These are phyloP conservation scores for Cuculus canorus DNA, from an alignment of 2,797 vertebrate species.

Conservation along the genomic window DNA sequence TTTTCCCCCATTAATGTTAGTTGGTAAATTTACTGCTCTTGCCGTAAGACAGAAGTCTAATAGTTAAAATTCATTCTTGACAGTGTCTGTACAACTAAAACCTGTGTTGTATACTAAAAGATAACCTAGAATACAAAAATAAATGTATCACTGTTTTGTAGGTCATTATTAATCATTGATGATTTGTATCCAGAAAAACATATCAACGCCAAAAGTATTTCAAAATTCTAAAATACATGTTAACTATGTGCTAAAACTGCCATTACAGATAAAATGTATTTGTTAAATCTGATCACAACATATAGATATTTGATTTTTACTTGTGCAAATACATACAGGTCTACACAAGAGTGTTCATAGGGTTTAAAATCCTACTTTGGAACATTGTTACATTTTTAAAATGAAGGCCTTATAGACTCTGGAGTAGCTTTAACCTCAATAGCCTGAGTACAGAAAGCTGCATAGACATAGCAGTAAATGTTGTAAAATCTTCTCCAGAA, in stretches of 20 bases:
- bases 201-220: background rate
- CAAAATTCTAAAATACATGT: background rate
- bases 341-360: no score
- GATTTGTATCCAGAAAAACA: background rate
- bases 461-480: background rate
- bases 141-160: background rate
- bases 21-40: background rate
- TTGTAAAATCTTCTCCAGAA: background rate
- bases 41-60: background rate
- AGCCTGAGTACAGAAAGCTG: no score
- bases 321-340: rapidly evolving
- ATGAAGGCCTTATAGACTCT: background rate
- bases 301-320: background rate
- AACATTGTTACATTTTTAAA: background rate
- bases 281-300: background rate
- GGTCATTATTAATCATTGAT: background rate
- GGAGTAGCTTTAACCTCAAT: background rate
- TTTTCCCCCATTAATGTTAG: background rate
- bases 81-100: background rate
- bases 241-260: background rate
- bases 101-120: background rate
- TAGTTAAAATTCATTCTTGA: background rate
- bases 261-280: background rate
- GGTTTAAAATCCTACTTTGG: background rate
- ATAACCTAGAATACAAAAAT: background rate